Evolutionary conservation across 2,113 vertebrate species (phyloP), one percentile per base, ranked within the genome.

Genomic region (Percopsis transmontana): DNA sequence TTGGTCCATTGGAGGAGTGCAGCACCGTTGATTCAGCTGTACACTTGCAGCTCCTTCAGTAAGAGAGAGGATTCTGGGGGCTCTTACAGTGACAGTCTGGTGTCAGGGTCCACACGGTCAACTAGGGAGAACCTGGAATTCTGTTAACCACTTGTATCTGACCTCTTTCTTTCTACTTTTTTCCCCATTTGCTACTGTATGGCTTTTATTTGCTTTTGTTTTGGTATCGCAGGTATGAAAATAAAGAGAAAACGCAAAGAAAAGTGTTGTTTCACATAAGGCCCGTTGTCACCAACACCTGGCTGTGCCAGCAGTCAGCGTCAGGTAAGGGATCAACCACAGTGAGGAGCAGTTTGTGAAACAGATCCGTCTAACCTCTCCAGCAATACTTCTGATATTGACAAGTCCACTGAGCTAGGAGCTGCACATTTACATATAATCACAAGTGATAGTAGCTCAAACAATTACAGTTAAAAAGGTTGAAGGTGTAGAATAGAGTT

Each of bases 1-100:
- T 94, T 96, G 96, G 96, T 97, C 96, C 94, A 72, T 89, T 63
- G 55, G 58, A 81, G 79, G 77, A 83, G 87, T 85, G 68, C 70
- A 57, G 42, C 81, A 79, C 65, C 5, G 54, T 72, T 47, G 80
- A 77, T 66, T 73, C 66, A 5, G 50, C 58, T 18, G 57, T 60
- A 59, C 51, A 2, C 47, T 40, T 66, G 23, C 63, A 62, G 62
- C 53, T 24, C 67, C 42, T 70, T 54, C 33, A 19, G 59, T 23
- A 47, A 11, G 10, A 0, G 24, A 3, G 63, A 62, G 60, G 7
- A 52, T 5, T 61, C 16, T 24, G 3, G 48, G 51, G 64, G 27
- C 33, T 20, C 16, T 75, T 83, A 76, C 65, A 42, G 59, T 0
- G 0, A 47, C 15, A 21, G 1, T 7, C 27, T 33, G 5, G 27